Conservation (phyloP, 2,888 invertebrate species). For the Tachina lurida region DNA sequence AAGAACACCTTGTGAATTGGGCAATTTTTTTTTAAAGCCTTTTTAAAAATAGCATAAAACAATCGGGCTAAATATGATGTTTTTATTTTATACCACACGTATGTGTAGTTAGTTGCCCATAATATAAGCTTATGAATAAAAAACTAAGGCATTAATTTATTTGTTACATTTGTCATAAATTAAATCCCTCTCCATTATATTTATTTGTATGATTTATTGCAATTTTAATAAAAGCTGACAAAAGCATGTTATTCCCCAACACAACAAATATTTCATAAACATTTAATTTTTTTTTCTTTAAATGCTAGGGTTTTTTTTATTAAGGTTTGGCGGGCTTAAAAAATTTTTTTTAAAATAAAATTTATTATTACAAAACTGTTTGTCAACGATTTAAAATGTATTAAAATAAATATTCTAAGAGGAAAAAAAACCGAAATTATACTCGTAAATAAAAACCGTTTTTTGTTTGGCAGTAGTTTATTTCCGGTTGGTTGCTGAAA, state of each 20-base stretch:
- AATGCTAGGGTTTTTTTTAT: background rate
- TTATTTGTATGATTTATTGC: slow-evolving; percentile 32
- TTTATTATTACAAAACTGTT: slow-evolving; percentile 30
- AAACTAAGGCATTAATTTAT: slow-evolving; percentile 18
- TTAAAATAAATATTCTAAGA: slow-evolving; percentile 38
- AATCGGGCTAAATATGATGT: background rate
- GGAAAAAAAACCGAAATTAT: background rate
- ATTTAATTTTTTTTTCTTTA: background rate
- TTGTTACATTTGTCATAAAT: slow-evolving; percentile 50
- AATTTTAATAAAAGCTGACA: slow-evolving; percentile 52
- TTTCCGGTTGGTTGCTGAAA: too few relatives aligned
- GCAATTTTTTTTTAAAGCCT: background rate
- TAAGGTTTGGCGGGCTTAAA: background rate
- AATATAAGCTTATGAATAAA: background rate
- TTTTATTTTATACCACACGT: background rate
- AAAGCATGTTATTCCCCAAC: slow-evolving; percentile 37
- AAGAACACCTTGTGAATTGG: too few relatives aligned
- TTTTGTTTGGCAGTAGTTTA: too few relatives aligned
- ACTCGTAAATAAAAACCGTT: too few relatives aligned
- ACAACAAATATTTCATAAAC: slow-evolving; percentile 37
- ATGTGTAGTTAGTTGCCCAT: background rate
- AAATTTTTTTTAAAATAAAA: background rate
- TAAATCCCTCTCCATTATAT: slow-evolving; percentile 2
- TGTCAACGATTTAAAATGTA: slow-evolving; percentile 40
- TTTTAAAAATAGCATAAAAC: slow-evolving; percentile 2